Evolutionary conservation across 2,888 invertebrate genomes (phyloP).

Genomic region (Drosophila birchii): DNA sequence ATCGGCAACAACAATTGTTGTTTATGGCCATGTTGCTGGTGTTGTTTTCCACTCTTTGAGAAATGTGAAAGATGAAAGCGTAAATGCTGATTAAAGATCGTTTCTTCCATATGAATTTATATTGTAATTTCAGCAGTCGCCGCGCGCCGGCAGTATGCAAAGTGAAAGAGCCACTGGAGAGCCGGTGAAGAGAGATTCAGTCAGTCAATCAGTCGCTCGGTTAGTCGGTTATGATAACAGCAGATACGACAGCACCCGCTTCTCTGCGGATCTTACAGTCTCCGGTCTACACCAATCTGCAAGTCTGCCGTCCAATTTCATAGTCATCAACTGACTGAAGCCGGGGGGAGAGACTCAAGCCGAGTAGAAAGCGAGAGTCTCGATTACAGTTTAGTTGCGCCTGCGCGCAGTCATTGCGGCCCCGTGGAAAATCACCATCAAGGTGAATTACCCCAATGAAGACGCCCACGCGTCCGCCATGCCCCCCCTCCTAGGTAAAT

Average conservation of each 20-base stretch:
- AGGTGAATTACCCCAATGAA: slow-evolving; percentile 39
- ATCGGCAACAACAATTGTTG: slow-evolving; percentile 47
- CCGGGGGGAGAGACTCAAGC: slow-evolving; percentile 9
- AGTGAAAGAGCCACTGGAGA: slow-evolving; percentile 68
- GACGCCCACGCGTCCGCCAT: slow-evolving; percentile 7
- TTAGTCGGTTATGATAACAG: slow-evolving; percentile 71
- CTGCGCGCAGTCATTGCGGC: slow-evolving; percentile 46
- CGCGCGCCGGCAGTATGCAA: slow-evolving; percentile 55
- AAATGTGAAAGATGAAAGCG: slow-evolving; percentile 81
- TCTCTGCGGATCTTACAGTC: slow-evolving; percentile 13
- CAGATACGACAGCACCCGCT: slow-evolving; percentile 40
- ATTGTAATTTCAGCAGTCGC: slow-evolving; percentile 69
- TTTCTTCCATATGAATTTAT: slow-evolving; percentile 73
- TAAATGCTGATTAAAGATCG: slow-evolving; percentile 81
- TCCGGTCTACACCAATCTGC: slow-evolving; percentile 12
- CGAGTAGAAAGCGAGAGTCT: slow-evolving; percentile 73
- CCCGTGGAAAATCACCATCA: slow-evolving; percentile 41
- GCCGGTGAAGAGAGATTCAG: slow-evolving; percentile 35
- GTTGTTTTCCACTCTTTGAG: slow-evolving; percentile 67
- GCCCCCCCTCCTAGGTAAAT: slow-evolving; percentile 8
- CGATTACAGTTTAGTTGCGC: slow-evolving; percentile 61
- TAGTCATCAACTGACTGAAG: slow-evolving; percentile 65
- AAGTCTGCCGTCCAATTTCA: slow-evolving; percentile 66
- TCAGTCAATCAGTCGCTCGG: slow-evolving; percentile 49
- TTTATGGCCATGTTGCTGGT: slow-evolving; percentile 34